Evolutionary conservation across 2,113 vertebrate species (phyloP).

Genomic region (Otolemur garnettii): DNA sequence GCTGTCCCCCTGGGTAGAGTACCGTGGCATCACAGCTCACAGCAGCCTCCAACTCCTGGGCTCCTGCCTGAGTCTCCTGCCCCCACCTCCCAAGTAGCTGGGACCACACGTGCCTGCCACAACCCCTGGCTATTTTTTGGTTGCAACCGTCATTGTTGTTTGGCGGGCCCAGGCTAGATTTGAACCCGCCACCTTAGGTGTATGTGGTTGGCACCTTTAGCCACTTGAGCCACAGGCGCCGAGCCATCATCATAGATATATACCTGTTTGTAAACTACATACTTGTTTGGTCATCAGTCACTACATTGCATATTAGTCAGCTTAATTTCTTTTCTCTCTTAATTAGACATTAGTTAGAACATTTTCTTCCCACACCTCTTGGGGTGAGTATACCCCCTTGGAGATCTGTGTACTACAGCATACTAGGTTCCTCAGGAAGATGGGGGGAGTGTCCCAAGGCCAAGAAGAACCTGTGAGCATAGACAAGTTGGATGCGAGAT

Average conservation of each 20-base stretch:
- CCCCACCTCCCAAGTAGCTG: too few relatives aligned
- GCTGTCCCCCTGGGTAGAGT: too few relatives aligned
- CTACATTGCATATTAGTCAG: accelerated
- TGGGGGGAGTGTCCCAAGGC: neutral
- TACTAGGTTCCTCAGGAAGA: neutral
- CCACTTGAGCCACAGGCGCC: too few relatives aligned
- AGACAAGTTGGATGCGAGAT: accelerated
- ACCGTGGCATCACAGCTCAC: too few relatives aligned
- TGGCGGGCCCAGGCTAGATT: too few relatives aligned
- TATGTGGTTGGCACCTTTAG: too few relatives aligned
- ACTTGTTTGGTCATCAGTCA: neutral
- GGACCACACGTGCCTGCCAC: too few relatives aligned
- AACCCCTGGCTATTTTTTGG: too few relatives aligned
- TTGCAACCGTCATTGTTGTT: too few relatives aligned
- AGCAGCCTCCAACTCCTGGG: too few relatives aligned
- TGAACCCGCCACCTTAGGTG: too few relatives aligned
- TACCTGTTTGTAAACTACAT: neutral
- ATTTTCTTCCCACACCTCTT: neutral
- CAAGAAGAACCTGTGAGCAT: accelerated
- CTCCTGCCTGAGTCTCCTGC: too few relatives aligned
- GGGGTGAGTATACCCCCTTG: neutral
- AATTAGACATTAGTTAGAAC: neutral
- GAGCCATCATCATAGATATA: accelerated
- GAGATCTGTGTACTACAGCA: neutral
- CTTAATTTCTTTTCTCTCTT: neutral